Conservation (phyloP, 2,113 vertebrate genomes). For the Holacanthus passer region DNA sequence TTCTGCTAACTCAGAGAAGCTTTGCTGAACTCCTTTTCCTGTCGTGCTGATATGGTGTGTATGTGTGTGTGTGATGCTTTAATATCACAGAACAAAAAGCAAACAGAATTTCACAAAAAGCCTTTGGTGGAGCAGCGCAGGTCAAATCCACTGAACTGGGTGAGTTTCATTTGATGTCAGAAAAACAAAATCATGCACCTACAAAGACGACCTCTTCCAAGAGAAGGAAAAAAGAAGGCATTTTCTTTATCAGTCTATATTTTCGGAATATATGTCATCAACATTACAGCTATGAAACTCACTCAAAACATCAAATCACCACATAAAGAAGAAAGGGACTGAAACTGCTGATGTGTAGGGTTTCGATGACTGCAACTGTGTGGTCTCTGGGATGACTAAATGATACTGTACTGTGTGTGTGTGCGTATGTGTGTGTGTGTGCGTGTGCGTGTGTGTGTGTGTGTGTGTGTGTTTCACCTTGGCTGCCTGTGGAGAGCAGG, state of each 20-base stretch:
- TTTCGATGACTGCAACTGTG: background rate
- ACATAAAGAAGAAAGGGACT: background rate
- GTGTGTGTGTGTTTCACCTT: conserved; percentile 87
- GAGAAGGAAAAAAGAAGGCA: background rate
- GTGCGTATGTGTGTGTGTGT: background rate
- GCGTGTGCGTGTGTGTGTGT: conserved; percentile 4
- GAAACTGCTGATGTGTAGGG: conserved; percentile 12
- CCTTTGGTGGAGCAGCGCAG: conserved; percentile 25
- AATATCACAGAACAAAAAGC: conserved; percentile 45
- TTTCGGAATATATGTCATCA: background rate
- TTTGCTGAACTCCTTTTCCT: conserved; percentile 31
- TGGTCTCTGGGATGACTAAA: background rate
- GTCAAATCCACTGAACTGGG: conserved; percentile 32
- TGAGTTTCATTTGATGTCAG: conserved; percentile 41
- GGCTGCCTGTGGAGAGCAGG: conserved; percentile 98
- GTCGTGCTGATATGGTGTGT: background rate
- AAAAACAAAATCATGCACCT: conserved; percentile 18
- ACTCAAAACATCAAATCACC: background rate
- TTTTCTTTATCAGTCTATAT: background rate
- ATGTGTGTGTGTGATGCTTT: conserved; percentile 22
- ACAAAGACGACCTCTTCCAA: background rate
- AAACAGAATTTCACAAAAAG: conserved; percentile 42
- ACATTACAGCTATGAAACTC: background rate
- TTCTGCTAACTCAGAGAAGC: conserved; percentile 19
- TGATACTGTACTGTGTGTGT: background rate